Base-by-base conservation (phyloP, 2,113 vertebrate species). In the Hassar affinis region DNA sequence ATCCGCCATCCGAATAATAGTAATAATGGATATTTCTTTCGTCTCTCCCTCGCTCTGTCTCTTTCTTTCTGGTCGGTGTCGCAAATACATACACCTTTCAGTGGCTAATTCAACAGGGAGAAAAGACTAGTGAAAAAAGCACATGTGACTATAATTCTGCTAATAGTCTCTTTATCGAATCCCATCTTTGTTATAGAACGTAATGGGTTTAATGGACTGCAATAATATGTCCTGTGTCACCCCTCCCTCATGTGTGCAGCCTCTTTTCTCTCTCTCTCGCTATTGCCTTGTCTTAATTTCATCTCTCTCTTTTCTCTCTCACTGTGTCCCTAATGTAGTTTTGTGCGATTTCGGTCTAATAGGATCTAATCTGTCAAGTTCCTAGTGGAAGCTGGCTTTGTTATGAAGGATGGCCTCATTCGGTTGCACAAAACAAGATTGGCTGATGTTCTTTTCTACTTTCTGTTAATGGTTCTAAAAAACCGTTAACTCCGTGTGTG, bases 91-190 rank as follows among this genome's bases (percentile, higher is more conserved):
- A 78, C 51, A 45, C 75, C 8, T 77, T 83, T 79, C 45, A 69
- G 61, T 81, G 69, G 82, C 87, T 88, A 86, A 84, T 84, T 84
- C 84, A 86, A 80, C 80, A 69, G 64, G 83, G 74, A 81, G 66
- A 83, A 84, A 86, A 84, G 49, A 85, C 66, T 56, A 64, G 71
- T 69, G 74, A 62, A 78, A 88, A 86, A 85, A 86, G 72, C 84
- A 86, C 61, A 81, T 81, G 83, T 86, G 86, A 80, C 83, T 82
- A 74, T 89, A 84, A 88, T 89, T 80, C 74, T 54, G 51, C 83
- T 89, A 85, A 89, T 87, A 86, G 85, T 86, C 86, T 89, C 84
- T 87, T 86, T 89, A 85, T 87, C 84, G 80, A 86, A 87, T 86
- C 84, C 85, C 84, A 84, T 86, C 88, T 84, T 88, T 84, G 83